Percentiles rank a stretch among this genome's conserved stretches.
phyloP scores from a whole-genome alignment of 2,888 invertebrate genomes.

The Heliconius erato region DNA sequence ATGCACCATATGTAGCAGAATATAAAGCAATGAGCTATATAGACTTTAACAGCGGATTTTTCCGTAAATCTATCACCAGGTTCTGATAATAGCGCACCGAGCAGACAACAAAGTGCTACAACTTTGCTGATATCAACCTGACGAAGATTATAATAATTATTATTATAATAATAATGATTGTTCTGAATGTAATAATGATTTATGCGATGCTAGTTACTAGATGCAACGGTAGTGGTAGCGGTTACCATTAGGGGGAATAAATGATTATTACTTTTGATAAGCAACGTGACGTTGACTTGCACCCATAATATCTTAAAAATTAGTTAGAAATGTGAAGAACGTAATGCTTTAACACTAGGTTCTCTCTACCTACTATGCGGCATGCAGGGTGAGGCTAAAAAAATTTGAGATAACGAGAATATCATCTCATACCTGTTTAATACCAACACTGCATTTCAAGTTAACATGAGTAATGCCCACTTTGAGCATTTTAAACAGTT shows the following conservation, averaged over 20 bases:
- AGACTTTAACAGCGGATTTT: constrained; percentile 86
- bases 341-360: too few species aligned
- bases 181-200: too few species aligned
- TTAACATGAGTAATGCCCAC: constrained; percentile 88
- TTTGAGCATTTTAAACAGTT: constrained; percentile 89
- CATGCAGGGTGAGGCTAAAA: background rate
- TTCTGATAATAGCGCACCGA: constrained; percentile 89
- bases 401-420: too few species aligned
- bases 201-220: too few species aligned
- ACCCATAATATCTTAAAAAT: too few species aligned
- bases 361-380: background rate
- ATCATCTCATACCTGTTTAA: constrained; percentile 87
- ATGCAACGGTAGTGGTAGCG: background rate
- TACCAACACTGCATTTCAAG: constrained; percentile 89
- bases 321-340: too few species aligned
- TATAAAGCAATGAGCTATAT: constrained; percentile 91
- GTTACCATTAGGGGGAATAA: background rate
- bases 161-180: background rate
- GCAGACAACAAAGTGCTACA: constrained; percentile 89
- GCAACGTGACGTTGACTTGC: too few species aligned
- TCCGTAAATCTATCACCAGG: constrained; percentile 87
- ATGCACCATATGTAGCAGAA: constrained; percentile 94
- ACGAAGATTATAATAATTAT: background rate
- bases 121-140: constrained; percentile 94
- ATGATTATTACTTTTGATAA: background rate